Evolutionary conservation across 2,113 vertebrate species (phyloP), one percentile per base, ranked within the genome.

Genomic region (Pan paniscus): DNA sequence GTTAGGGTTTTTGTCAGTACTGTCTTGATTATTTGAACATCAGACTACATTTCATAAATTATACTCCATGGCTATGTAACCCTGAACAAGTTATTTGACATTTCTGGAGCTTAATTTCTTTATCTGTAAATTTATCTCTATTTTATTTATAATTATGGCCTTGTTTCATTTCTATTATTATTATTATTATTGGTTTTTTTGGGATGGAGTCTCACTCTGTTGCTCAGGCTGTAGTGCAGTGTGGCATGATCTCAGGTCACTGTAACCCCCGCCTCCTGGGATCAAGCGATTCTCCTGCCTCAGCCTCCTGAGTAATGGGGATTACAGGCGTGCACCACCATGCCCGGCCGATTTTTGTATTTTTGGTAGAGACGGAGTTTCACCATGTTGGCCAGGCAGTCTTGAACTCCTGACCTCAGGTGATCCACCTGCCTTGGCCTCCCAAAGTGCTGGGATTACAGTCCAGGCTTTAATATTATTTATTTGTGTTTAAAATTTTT

Each of bases 401-500:
- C 61, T 64, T 30, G 27, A 32, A 64, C 61, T 64, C 61, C 61
- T 32, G 61, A 64, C 61, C 61, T 64, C 61, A 64, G 27, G 27
- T 32, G 61, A 30, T 64, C 61, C 2, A 5, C 12, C 61, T 6
- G 12, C 61, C 61, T 32, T 13, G 12, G 61, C 61, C 61, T 64
- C 61, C 61, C 61, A 32, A 32, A 14, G 12, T 64, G 61, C 61
- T 64, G 27, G 61, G 27, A 64, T 64, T 64, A 64, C 12, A 64
- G 61, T 5, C 61, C 5, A 55, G 52, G 12, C 61, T 27, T 27
- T 32, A 64, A 68, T 52, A 52, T 32, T 76, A 43, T 64, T 64
- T 27, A 75, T 40, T 91, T 88, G 23, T 83, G 59, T 87, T 93
- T 82, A 83, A 23, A 32, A 8, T 64, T 57, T 96, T 93, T 90